Evolutionary conservation across 1,140 invertebrate genomes (phyloP).

Genomic region (Magallana angulata): DNA sequence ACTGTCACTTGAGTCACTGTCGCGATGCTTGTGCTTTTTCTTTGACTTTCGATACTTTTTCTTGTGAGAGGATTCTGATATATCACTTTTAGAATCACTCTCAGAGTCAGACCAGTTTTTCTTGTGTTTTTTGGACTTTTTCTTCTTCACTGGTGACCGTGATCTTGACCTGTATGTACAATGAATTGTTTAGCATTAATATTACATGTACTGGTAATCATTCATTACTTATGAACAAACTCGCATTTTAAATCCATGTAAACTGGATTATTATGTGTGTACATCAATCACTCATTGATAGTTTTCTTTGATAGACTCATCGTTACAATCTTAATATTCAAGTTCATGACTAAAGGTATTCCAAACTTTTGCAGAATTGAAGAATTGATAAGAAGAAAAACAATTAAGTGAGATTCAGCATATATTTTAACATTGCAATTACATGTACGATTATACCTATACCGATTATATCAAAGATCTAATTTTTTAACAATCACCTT

Average conservation of each 20-base stretch:
- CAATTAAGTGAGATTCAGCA: no score
- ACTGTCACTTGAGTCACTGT: background rate
- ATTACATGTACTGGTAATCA: no score
- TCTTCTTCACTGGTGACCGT: constrained; percentile 15
- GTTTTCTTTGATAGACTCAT: background rate
- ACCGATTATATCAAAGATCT: no score
- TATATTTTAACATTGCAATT: no score
- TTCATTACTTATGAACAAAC: background rate
- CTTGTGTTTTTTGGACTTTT: constrained; percentile 10
- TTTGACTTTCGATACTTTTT: background rate
- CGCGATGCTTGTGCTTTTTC: background rate
- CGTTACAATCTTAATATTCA: background rate
- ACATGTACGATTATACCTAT: no score
- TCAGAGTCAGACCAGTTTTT: background rate
- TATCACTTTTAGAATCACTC: background rate
- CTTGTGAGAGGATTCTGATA: background rate
- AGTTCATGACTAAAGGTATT: background rate
- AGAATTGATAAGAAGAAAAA: no score
- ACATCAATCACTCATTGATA: background rate
- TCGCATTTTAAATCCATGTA: no score
- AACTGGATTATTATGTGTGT: background rate
- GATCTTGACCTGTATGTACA: constrained; percentile 11
- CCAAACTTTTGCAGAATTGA: no score
- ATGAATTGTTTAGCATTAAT: background rate
- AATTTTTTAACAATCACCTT: background rate